A percentile compares a stretch with the other conserved stretches of the same genome.
Conservation (phyloP, 2,113 vertebrate species). For the Haemorhous mexicanus region DNA sequence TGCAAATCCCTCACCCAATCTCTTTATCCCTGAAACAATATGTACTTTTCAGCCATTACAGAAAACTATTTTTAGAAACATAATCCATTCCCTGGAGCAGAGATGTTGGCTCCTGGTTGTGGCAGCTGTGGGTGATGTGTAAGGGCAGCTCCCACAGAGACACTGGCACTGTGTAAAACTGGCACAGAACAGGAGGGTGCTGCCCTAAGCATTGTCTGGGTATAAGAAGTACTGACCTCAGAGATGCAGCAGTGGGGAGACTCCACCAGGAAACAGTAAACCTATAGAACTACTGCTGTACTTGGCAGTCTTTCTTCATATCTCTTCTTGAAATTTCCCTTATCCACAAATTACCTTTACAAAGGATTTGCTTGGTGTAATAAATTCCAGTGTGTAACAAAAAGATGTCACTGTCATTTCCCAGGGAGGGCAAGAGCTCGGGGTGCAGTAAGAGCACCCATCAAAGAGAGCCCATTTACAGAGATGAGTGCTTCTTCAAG, state of each 20-base stretch:
- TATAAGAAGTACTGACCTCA: neutral
- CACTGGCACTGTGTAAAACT: neutral
- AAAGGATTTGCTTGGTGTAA: neutral
- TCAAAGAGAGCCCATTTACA: constrained; percentile 49
- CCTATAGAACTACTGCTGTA: neutral
- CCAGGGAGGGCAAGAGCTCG: constrained; percentile 58
- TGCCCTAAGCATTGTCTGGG: neutral
- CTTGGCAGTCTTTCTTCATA: neutral
- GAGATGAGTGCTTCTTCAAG: constrained; percentile 63
- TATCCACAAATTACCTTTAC: neutral
- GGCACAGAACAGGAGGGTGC: neutral
- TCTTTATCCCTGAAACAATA: neutral
- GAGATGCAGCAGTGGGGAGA: neutral
- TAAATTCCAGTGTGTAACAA: neutral
- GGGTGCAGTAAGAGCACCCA: neutral
- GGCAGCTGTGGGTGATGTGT: neutral
- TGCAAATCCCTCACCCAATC: neutral
- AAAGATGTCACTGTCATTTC: neutral
- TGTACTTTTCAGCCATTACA: neutral
- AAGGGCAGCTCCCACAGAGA: neutral
- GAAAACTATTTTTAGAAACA: neutral
- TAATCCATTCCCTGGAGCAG: neutral
- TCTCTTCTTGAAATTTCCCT: neutral
- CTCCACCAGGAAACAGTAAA: neutral
- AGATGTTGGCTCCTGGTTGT: neutral